Evolutionary conservation across 1,140 invertebrate species (phyloP).

Genomic region (Adelges cooleyi): DNA sequence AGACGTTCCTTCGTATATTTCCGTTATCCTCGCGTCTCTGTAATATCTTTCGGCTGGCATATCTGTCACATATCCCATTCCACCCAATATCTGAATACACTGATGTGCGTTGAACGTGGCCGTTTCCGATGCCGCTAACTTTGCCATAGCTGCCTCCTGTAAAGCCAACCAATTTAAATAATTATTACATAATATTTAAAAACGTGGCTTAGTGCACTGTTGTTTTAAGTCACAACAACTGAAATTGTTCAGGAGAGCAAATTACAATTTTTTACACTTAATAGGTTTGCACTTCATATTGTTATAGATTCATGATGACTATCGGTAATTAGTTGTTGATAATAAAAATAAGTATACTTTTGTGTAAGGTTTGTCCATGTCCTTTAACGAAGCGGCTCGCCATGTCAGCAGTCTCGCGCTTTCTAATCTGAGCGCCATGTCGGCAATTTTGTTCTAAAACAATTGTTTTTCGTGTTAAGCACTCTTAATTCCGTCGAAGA

Average conservation of each 20-base stretch:
- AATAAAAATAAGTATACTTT: constrained; percentile 46
- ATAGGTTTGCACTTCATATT: too few relatives aligned
- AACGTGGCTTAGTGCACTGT: too few relatives aligned
- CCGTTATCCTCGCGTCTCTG: constrained; percentile 79
- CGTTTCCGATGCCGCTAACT: constrained; percentile 82
- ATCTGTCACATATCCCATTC: constrained; percentile 92
- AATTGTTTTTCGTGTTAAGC: not conserved
- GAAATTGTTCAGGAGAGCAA: too few relatives aligned
- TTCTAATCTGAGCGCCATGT: constrained; percentile 77
- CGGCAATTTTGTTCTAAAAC: constrained; percentile 67
- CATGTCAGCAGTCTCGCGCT: constrained; percentile 79
- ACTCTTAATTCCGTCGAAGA: not conserved
- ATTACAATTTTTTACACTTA: too few relatives aligned
- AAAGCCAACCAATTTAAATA: too few relatives aligned
- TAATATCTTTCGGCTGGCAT: constrained; percentile 95
- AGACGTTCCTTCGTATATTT: constrained; percentile 88
- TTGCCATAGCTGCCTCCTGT: constrained; percentile 89
- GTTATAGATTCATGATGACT: too few relatives aligned
- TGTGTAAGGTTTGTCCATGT: constrained; percentile 65
- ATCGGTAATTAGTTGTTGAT: too few relatives aligned
- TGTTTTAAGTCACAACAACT: too few relatives aligned
- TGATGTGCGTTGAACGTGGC: constrained; percentile 85
- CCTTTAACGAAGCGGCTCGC: constrained; percentile 81
- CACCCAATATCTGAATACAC: constrained; percentile 69
- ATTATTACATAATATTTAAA: too few relatives aligned